Evolutionary conservation across 2,888 invertebrate genomes (phyloP), one percentile per base, ranked within the genome.

Genomic region (Drosophila phalerata): DNA sequence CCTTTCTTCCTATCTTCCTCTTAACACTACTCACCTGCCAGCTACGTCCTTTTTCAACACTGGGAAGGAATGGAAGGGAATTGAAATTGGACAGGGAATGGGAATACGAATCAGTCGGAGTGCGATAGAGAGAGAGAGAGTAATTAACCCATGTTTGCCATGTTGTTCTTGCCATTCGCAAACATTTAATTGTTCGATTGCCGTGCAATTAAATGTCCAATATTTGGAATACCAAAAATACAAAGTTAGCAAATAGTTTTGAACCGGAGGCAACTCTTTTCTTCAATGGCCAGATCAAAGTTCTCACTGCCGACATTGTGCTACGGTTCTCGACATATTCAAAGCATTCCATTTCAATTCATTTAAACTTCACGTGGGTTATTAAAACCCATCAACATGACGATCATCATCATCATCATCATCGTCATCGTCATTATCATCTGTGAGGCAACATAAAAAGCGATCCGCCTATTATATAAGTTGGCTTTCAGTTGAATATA

Each of bases 171-270:
- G 64, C 58, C 81, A 69, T 69, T 81, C 79, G 85, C 87, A 80
- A 82, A 78, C 88, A 85, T 85, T 88, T 85, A 85, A 85, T 85
- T 89, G 85, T 88, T 79, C 90, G 86, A 88, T 88, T 88, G 85
- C 69, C 69, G 61, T 75, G 74, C 81, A 81, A 81, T 80, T 78
- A 77, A 77, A 85, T 77, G 73, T 73, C 67, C 81, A 88, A 87
- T 89, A 73, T 85, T 83, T 89, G 75, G 64, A 85, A 85, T 89
- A 55, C 86, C 84, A 60, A 37, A 19, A 43, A 45, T 37, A 47
- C 47, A 49, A 38, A 22, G 38, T 48, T 60, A 19, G 49, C 60
- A 37, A 72, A 61, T 73, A 60, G 56, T 45, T 40, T 34, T 40
- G 28, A 45, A 42, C 66, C 49, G 19, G 17, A 42, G 73, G 65